Percentiles rank a stretch among this genome's conserved stretches.
Evolutionary conservation across 2,888 invertebrate species (phyloP).

Genomic region (Microctonus hyperodae): DNA sequence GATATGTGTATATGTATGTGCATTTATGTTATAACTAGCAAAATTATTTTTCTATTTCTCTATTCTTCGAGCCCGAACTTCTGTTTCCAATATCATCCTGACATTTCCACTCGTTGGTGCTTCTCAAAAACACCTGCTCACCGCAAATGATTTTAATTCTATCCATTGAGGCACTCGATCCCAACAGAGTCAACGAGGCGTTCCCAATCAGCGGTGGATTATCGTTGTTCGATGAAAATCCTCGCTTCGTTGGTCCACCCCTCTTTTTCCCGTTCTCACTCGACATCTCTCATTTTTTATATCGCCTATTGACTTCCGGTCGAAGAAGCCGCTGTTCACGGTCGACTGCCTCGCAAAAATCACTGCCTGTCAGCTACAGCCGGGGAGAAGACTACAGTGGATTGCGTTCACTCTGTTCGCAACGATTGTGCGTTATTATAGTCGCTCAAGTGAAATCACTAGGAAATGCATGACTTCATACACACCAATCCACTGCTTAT

Average conservation of each 20-base stretch:
- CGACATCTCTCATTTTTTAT: slow-evolving; percentile 22
- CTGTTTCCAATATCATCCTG: slow-evolving; percentile 21
- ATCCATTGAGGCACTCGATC: slow-evolving; percentile 16
- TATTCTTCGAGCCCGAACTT: slow-evolving; percentile 8
- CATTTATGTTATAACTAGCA: too few relatives aligned
- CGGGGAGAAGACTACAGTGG: slow-evolving; percentile 3
- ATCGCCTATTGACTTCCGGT: slow-evolving; percentile 32
- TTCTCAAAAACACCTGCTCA: slow-evolving; percentile 22
- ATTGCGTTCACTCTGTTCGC: slow-evolving; percentile 15
- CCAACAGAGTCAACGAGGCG: slow-evolving; percentile 29
- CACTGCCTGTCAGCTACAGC: slow-evolving; percentile 31
- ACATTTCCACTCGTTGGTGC: slow-evolving; percentile 13
- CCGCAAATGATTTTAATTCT: slow-evolving; percentile 32
- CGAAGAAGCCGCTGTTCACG: slow-evolving; percentile 27
- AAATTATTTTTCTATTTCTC: neutral
- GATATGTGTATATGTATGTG: neutral
- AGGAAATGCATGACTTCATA: neutral
- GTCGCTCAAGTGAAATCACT: slow-evolving; percentile 6
- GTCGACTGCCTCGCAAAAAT: slow-evolving; percentile 28
- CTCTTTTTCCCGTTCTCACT: slow-evolving; percentile 9
- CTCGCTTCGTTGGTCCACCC: slow-evolving; percentile 10
- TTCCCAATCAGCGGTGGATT: slow-evolving; percentile 34
- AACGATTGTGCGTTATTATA: slow-evolving; percentile 18
- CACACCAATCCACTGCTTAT: neutral
- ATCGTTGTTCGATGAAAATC: slow-evolving; percentile 28